Base-by-base conservation (phyloP, 1,140 invertebrate genomes). In the Drosophila burlai region DNA sequence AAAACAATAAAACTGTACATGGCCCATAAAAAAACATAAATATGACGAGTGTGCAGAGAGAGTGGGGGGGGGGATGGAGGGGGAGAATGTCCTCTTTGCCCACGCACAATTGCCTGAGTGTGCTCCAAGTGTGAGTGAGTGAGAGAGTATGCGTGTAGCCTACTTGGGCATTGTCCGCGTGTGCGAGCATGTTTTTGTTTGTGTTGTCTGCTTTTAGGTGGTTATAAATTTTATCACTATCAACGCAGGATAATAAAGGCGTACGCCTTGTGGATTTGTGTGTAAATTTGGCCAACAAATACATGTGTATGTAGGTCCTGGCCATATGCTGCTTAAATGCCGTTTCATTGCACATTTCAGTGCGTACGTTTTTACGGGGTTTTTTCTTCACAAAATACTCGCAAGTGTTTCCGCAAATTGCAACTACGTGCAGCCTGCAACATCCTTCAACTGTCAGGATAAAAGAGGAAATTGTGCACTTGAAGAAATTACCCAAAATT, bases 201-300 rank as follows among this genome's bases (percentile, higher is more conserved):
- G 65, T 73, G 68, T 61, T 80, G 83, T 24, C 64, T 69, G 54
- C 80, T 89, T 80, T 87, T 80, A 67, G 83, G 80, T 76, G 76
- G 83, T 77, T 83, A 87, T 87, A 87, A 87, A 87, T 87, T 87
- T 89, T 89, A 87, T 87, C 84, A 87, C 83, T 89, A 83, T 80
- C 81, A 89, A 75, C 54, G 73, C 73, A 57, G 73, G 76, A 83
- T 83, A 89, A 87, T 89, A 89, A 78, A 89, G 72, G 21, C 21
- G 21, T 21, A 21, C 21, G 21, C 21, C 21, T 21, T 21, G 21
- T 21, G 21, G 21, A 21, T 80, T 83, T 86, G 80, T 86, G 83
- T 87, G 82, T 87, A 85, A 75, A 85, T 85, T 85, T 87, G 47
- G 58, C 60, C 80, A 83, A 50, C 34, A 43, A 21, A 68, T 5